Evolutionary conservation across 2,888 invertebrate genomes (phyloP).

Genomic region (Hetaerina titia): DNA sequence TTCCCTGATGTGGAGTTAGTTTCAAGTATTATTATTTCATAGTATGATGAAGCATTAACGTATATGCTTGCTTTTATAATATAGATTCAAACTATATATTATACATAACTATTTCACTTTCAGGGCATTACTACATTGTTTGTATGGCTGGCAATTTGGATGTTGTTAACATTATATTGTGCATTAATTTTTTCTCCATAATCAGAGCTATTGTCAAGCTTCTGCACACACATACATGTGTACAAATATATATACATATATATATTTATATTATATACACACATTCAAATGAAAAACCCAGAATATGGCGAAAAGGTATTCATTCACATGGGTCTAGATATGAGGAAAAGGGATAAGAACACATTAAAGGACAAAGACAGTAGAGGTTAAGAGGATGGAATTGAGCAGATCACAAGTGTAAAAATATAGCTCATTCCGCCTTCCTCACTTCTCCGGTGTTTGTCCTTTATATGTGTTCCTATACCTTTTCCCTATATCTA

Average conservation of each 20-base stretch:
- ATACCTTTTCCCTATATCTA: no score
- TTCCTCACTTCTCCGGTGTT: no score
- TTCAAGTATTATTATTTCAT: constrained; percentile 13
- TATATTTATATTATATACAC: neutral
- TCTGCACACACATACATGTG: neutral
- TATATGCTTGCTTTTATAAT: neutral
- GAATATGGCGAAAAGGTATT: no score
- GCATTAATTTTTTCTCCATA: neutral
- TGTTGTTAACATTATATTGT: neutral
- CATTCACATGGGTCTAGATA: no score
- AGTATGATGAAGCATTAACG: neutral
- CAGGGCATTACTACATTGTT: neutral
- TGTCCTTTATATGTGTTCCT: no score
- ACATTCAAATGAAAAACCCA: no score
- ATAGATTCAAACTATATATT: neutral
- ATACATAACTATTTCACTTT: neutral
- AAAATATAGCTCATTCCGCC: neutral
- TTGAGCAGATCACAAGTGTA: neutral
- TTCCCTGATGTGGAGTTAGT: neutral
- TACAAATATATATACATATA: neutral
- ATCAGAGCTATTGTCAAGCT: no score
- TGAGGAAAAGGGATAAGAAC: neutral
- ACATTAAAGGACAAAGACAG: neutral
- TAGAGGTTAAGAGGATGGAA: neutral
- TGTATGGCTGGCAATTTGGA: neutral